phyloP scores from a whole-genome alignment of 2,797 vertebrate genomes.

The Tapirus indicus region DNA sequence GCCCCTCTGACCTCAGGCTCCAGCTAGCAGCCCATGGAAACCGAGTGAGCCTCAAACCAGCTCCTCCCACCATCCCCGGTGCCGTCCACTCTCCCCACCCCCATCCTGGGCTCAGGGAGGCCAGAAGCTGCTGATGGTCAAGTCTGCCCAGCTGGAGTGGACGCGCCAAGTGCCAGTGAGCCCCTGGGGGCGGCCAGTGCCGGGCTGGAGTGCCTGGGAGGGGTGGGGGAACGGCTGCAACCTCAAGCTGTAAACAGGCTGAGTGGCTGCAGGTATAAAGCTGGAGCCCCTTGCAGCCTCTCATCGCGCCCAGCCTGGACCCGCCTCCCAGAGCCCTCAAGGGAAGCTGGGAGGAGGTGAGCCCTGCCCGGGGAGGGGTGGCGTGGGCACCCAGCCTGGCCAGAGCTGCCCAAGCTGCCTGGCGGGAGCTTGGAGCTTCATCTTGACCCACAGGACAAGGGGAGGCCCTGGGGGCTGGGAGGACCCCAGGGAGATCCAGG shows the following conservation, averaged over 20 bases:
- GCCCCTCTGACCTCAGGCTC: too few relatives aligned
- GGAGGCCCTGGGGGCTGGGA: not conserved
- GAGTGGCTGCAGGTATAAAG: not conserved
- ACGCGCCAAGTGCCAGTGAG: not conserved
- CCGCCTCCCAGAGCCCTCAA: not conserved
- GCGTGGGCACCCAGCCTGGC: accelerated
- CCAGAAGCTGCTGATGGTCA: not conserved
- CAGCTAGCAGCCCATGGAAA: too few relatives aligned
- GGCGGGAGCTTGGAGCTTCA: not conserved
- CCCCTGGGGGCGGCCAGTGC: not conserved
- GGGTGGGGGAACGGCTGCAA: not conserved
- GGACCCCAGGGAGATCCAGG: too few relatives aligned
- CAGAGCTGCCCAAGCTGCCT: not conserved
- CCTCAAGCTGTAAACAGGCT: not conserved
- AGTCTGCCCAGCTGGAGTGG: not conserved
- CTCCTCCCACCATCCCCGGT: too few relatives aligned
- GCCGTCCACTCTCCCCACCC: not conserved
- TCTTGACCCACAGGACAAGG: accelerated
- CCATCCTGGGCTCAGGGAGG: not conserved
- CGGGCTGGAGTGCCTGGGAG: not conserved
- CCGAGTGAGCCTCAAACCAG: too few relatives aligned
- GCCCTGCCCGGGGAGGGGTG: accelerated
- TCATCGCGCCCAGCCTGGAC: not conserved
- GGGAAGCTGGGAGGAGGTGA: not conserved
- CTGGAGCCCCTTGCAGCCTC: not conserved